Evolutionary conservation across 2,888 invertebrate genomes (phyloP), one percentile per base, ranked within the genome.

Genomic region (Drosophila rubida): DNA sequence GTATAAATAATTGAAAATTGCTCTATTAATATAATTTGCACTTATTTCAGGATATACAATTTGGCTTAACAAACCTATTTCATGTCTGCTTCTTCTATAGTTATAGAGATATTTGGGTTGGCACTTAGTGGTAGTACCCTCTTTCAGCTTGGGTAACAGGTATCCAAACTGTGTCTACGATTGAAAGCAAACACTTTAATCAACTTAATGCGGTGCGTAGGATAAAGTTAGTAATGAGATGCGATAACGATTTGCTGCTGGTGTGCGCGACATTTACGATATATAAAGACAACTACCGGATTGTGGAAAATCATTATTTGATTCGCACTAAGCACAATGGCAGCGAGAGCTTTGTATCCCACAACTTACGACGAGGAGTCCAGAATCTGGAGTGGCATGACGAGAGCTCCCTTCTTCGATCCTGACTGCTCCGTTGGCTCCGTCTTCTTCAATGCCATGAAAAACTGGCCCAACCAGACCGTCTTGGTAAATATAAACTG

Each of bases 341-440:
- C 80, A 65, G 32, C 71, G 4, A 75, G 58, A 59, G 75, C 64
- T 13, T 27, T 73, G 5, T 70, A 60, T 30, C 80, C 83, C 16
- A 80, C 82, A 8, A 42, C 50, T 25, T 80, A 62, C 50, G 60
- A 82, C 55, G 49, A 68, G 44, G 63, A 82, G 37, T 57, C 82
- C 0, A 73, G 63, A 39, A 79, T 79, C 44, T 80, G 80, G 80
- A 85, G 70, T 16, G 80, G 80, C 0, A 25, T 50, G 37, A 65
- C 0, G 9, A 60, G 32, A n/a, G 53, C 27, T 22, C 57, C 57
- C 0, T 8, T 45, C 1, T 78, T 41, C n/a, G 48, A 60, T 37
- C 50, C 37, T n/a, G 23, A 78, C 13, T 41, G 63, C 14, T 80
- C 80, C 0, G 42, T 14, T 0, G 80, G 80, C 0, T 66, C 66